Evolutionary conservation across 2,797 vertebrate species (phyloP), one percentile per base, ranked within the genome.

Genomic region (Helarctos malayanus): DNA sequence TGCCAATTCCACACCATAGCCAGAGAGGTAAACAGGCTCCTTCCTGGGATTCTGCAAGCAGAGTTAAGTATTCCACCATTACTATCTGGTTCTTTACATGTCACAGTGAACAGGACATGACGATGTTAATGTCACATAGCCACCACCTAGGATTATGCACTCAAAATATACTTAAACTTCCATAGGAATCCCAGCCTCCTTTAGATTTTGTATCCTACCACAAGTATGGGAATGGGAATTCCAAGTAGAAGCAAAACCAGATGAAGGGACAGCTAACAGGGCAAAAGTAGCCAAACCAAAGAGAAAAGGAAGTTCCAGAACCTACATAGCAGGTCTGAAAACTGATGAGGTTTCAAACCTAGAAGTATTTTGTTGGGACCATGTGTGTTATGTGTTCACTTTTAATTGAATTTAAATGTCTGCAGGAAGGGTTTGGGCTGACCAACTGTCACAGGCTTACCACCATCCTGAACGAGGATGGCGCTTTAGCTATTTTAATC

Each of bases 1-100:
- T 92, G 99, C 99, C 98, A 99, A 98, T 97, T 99, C 99, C 96
- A 99, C 99, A 12, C 99, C 99, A 52, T 99, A 99, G 54, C 99
- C 99, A 35, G 99, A 99, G 89, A 99, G 99, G 95, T 99, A 99
- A 71, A 99, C 99, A 95, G 99, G 99, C 86, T 99, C 99, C 78
- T 96, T 97, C 86, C 98, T 99, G 57, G 99, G 99, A 97, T 99
- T 99, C 99, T 99, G 98, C 49, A 98, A 98, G 45, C 18, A 97
- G 79, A 97, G n/a, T 23, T 23, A 88, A 93, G 52, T 35, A 89
- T 76, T n/a, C 29, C 35, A 52, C 18, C 56, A 83, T 97, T 7
- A 97, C n/a, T 10, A 76, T 47, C 14, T 49, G 73, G 45, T 45
- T 76, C 45, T 32, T 49, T 76, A 15, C 15, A 32, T 32, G 73